Evolutionary conservation across 2,113 vertebrate genomes (phyloP).

Genomic region (Hippocampus guttulatus): DNA sequence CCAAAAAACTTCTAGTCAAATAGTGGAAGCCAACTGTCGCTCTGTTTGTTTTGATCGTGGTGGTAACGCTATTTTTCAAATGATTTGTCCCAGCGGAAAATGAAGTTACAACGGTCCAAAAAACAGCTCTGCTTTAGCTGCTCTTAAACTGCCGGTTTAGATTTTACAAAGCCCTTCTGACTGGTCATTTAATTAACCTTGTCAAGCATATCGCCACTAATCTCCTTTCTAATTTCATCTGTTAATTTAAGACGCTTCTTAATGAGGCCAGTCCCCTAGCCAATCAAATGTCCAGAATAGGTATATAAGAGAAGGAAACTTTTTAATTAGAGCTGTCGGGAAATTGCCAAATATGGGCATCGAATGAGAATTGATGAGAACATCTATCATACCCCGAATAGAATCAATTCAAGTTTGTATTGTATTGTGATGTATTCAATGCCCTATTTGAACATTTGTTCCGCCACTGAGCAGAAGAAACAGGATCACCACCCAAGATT

Average conservation of each 20-base stretch:
- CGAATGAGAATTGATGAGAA: constrained; percentile 14
- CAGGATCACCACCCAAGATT: neutral
- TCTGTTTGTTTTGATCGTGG: neutral
- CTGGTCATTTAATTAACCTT: constrained; percentile 71
- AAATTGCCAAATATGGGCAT: constrained; percentile 54
- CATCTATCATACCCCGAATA: neutral
- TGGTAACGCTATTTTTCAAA: too few species aligned
- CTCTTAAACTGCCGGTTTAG: constrained; percentile 28
- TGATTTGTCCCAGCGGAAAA: neutral
- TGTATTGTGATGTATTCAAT: too few species aligned
- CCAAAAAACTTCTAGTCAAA: neutral
- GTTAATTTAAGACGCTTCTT: constrained; percentile 65
- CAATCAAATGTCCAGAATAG: constrained; percentile 62
- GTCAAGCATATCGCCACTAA: constrained; percentile 55
- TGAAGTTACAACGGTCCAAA: neutral
- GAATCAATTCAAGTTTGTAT: neutral
- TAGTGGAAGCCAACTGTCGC: neutral
- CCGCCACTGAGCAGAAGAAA: neutral
- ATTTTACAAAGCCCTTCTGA: constrained; percentile 47
- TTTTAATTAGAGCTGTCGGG: constrained; percentile 67
- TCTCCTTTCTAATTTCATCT: constrained; percentile 64
- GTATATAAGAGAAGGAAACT: constrained; percentile 42
- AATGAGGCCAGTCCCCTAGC: constrained; percentile 63
- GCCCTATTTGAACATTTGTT: neutral
- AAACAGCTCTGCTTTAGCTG: neutral